A percentile compares a stretch with the other conserved stretches of the same genome.
phyloP scores from a whole-genome alignment of 2,888 invertebrate genomes.

The Erebia aethiops region DNA sequence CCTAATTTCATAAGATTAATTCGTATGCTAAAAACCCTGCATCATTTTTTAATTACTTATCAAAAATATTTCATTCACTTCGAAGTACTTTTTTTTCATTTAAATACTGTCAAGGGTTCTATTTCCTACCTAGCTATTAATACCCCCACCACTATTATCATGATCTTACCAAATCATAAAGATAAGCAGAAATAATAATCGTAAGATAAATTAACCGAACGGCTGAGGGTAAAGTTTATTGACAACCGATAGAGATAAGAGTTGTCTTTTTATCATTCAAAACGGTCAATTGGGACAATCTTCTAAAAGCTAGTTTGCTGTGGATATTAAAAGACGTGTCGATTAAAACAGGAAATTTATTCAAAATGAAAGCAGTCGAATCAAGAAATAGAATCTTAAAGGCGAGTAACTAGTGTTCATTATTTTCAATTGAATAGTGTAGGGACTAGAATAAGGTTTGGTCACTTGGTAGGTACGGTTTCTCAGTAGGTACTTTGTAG shows the following conservation, averaged over 20 bases:
- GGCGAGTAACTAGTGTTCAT: constrained; percentile 23
- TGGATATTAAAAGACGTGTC: constrained; percentile 39
- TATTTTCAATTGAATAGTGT: not conserved
- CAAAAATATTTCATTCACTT: too few species aligned
- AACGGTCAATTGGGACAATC: constrained; percentile 44
- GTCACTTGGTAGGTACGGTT: too few species aligned
- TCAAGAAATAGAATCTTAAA: constrained; percentile 17
- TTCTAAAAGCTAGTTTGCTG: constrained; percentile 46
- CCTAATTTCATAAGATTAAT: too few species aligned
- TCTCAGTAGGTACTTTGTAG: too few species aligned
- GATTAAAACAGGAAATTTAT: constrained; percentile 11
- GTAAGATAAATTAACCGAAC: constrained; percentile 24
- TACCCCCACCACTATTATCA: constrained; percentile 1
- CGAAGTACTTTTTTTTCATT: too few species aligned
- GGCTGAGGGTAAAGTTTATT: constrained; percentile 51
- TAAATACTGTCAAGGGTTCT: too few species aligned
- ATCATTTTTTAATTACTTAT: too few species aligned
- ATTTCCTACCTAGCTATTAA: too few species aligned
- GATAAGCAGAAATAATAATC: constrained; percentile 23
- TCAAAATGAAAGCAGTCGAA: constrained; percentile 38
- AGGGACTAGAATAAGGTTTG: too few species aligned
- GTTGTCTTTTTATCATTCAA: constrained; percentile 46
- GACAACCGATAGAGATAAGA: constrained; percentile 60
- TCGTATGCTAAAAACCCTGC: too few species aligned
- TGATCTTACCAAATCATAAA: constrained; percentile 10